Evolutionary conservation across 2,888 invertebrate species (phyloP), one percentile per base, ranked within the genome.

Genomic region (Buathra laborator): DNA sequence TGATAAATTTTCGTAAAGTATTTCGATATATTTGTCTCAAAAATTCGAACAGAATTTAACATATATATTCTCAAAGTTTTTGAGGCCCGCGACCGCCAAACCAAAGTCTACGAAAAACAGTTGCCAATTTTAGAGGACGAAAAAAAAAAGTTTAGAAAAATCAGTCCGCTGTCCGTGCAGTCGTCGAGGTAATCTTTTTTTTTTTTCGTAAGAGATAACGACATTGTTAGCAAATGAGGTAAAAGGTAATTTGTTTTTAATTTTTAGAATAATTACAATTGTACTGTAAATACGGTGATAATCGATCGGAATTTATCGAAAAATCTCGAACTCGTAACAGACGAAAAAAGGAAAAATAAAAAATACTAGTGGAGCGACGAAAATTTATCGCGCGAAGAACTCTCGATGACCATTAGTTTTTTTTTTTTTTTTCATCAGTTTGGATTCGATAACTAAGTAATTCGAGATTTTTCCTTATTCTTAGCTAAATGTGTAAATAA

Each of bases 401-500:
- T 29, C 19, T 59, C 24, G 14, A 24, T 9, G 29, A 9, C 1
- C 24, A 12, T 29, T 29, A 29, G 29, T 24, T 0, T 10, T 59
- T 29, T 59, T 14, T 48, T 48, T 37, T 37, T 1, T 37, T 37
- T 9, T 37, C 0, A n/a, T n/a, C 59, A 5, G 59, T 29, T 9
- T 1, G 14, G 59, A 59, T 1, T 29, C 10, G 24, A 59, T 59
- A 74, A 46, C 62, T 56, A 74, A 46, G 62, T 56, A 10, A 62
- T 46, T 44, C 46, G 74, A 74, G 62, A 46, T 62, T 74, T 62
- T 46, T 74, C 70, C 74, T 74, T 46, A 62, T 12, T 70, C 66
- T 66, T 76, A 84, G 77, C 46, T 84, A 68, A 84, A 81, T 84
- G 81, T 84, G 81, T 74, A 74, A 62, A 74, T 74, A 74, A 66